Conservation (phyloP, 2,113 vertebrate genomes). For the Setophaga coronata region DNA sequence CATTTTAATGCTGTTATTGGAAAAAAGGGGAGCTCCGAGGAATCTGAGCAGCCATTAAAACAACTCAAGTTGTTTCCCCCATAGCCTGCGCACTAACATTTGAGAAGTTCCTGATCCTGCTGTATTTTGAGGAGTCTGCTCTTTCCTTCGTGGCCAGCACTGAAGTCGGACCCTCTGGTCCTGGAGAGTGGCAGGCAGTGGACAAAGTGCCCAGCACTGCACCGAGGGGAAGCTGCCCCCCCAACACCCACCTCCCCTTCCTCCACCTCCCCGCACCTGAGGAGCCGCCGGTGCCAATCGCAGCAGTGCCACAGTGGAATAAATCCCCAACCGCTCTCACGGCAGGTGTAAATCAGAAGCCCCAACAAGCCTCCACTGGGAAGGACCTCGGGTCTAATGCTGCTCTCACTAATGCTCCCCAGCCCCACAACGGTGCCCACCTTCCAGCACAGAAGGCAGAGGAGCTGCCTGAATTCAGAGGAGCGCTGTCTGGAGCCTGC, state of each 20-base stretch:
- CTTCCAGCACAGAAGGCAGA: background rate
- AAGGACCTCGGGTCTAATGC: background rate
- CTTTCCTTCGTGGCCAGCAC: background rate
- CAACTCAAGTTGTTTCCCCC: background rate
- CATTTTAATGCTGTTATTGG: background rate
- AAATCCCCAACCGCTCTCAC: background rate
- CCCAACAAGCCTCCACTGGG: background rate
- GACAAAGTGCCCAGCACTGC: background rate
- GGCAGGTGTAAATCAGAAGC: background rate
- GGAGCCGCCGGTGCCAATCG: background rate
- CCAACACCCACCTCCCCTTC: rapidly evolving
- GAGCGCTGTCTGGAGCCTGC: background rate
- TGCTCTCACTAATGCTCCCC: background rate
- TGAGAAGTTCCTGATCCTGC: background rate
- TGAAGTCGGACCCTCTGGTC: rapidly evolving
- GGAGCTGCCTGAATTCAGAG: background rate
- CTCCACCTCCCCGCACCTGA: background rate
- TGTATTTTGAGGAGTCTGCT: background rate
- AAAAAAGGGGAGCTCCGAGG: background rate
- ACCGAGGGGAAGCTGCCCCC: background rate
- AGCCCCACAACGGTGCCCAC: background rate
- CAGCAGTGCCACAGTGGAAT: background rate
- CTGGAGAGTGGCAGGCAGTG: background rate
- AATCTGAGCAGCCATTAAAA: background rate
- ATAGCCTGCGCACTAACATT: background rate